phyloP scores from a whole-genome alignment of 2,113 vertebrate genomes.

The Rhynchopsitta pachyrhyncha region DNA sequence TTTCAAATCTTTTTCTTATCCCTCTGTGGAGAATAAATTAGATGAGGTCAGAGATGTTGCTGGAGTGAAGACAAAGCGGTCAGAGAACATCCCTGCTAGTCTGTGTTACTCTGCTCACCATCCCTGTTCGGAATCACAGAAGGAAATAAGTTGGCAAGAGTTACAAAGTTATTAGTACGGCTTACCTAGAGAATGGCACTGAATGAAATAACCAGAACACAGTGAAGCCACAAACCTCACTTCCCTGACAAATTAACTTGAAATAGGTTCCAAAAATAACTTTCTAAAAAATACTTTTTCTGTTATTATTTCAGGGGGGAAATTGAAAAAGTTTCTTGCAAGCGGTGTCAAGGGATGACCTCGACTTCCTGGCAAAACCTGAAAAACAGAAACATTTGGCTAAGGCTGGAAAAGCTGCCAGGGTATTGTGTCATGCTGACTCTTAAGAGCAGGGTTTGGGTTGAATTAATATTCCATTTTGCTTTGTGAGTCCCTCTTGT shows the following conservation, averaged over 20 bases:
- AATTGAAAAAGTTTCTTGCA: background rate
- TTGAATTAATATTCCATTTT: accelerated
- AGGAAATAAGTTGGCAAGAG: background rate
- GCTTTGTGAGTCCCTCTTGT: background rate
- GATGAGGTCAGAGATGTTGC: background rate
- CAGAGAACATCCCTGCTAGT: background rate
- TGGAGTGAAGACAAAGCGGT: background rate
- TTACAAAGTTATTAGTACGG: background rate
- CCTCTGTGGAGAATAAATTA: background rate
- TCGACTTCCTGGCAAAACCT: background rate
- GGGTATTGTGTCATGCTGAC: accelerated
- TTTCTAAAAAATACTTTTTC: background rate
- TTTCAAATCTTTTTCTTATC: background rate
- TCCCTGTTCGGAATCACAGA: background rate
- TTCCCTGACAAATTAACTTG: background rate
- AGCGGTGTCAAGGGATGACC: too few species aligned
- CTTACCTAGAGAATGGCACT: background rate
- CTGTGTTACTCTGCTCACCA: background rate
- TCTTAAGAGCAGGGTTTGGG: background rate
- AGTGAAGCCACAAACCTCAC: background rate
- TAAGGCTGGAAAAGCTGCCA: background rate
- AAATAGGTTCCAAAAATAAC: background rate
- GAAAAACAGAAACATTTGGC: background rate
- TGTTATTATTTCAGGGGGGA: background rate
- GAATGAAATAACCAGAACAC: background rate